Base-by-base conservation (phyloP, 2,797 vertebrate genomes). In the Leuciscus waleckii region DNA sequence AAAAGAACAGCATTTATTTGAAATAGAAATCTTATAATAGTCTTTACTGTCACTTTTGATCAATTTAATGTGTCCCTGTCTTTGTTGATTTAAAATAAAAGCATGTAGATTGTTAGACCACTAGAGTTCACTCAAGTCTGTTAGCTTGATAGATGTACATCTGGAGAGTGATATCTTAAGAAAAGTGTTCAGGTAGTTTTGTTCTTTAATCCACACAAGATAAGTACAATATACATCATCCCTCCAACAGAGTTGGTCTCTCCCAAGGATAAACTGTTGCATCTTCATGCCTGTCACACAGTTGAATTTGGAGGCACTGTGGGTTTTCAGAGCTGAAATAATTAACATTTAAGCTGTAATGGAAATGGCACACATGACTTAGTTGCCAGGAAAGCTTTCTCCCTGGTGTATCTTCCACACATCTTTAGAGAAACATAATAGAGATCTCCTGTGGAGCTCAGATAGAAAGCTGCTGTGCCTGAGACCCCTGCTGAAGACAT, bases 261-360 rank as follows among this genome's bases (percentile, higher is more conserved):
- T 77, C 46, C 14, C 75, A 71, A 43, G 19, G 26, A 75, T 61
- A 58, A 79, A 70, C 65, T 37, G 19, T 41, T 14, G 17, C 10
- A 23, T 73, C 81, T 73, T 79, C 65, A 67, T 82, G 71, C 37
- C 67, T 58, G 75, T 54, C 65, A 35, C 65, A 79, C 73, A 37
- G 83, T 73, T 83, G 63, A 76, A 58, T 51, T 85, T 73, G 32
- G 35, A 78, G 46, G 35, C 76, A 41, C 61, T 41, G 32, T 58
- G 54, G 61, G 65, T 35, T 82, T 79, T 54, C 41, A 39, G 79
- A 89, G 84, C 70, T 70, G 77, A 83, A 85, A 88, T 90, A 87
- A 90, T 88, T 85, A 88, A 58, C 68, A 84, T 87, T 90, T 88
- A 83, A 81, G 67, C 46, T 67, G 54, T 81, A 87, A 90, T 86